Conservation (phyloP, 2,113 vertebrate species). For the Oryzias curvinotus region DNA sequence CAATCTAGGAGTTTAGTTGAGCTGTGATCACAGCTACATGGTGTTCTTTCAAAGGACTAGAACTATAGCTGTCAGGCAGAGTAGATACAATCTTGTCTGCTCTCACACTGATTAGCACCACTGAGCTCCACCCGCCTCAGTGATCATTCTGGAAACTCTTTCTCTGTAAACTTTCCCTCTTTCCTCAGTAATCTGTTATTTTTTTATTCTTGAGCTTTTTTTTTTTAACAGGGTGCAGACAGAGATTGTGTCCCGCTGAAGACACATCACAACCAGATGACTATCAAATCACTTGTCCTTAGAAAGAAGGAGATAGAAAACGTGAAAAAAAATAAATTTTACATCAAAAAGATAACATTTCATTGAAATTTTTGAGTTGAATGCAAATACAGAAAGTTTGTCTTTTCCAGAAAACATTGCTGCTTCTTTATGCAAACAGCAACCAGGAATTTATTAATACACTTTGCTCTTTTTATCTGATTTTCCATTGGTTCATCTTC, state of each 20-base stretch:
- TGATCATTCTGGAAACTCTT: conserved; percentile 11
- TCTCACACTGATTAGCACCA: conserved; percentile 34
- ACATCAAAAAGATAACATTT: too few relatives aligned
- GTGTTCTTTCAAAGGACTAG: conserved; percentile 30
- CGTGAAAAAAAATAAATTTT: too few relatives aligned
- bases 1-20: conserved; percentile 10
- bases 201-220: background rate
- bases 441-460: too few relatives aligned
- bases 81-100: conserved; percentile 35
- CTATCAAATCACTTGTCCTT: background rate
- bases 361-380: background rate
- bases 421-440: too few relatives aligned
- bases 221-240: background rate
- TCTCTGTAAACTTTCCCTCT: background rate
- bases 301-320: too few relatives aligned
- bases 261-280: background rate
- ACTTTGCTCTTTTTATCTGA: too few relatives aligned
- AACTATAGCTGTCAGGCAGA: conserved; percentile 39
- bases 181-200: background rate
- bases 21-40: conserved; percentile 27
- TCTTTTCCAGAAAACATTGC: too few relatives aligned
- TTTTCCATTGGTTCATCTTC: too few relatives aligned
- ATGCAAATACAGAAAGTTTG: background rate
- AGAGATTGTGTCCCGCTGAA: background rate
- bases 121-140: conserved; percentile 10